Percentiles rank a stretch among this genome's conserved stretches.
phyloP scores from a whole-genome alignment of 2,888 invertebrate genomes.

The Tenthredo amoena region DNA sequence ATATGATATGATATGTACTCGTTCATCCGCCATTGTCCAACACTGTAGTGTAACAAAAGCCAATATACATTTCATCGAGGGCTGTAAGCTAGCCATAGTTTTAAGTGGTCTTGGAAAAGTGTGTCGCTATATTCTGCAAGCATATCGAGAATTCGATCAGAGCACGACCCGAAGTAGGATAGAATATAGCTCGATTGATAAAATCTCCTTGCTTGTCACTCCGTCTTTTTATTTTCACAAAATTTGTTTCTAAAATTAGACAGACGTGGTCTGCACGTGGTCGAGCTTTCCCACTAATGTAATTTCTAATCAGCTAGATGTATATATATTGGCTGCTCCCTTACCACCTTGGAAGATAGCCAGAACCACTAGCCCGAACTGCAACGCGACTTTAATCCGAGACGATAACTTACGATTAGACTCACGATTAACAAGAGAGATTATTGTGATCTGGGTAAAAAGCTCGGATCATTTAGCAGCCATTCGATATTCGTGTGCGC shows the following conservation, averaged over 20 bases:
- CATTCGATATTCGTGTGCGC: background rate
- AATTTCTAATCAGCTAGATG: background rate
- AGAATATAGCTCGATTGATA: conserved; percentile 3
- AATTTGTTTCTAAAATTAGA: background rate
- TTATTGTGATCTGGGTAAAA: background rate
- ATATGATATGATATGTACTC: background rate
- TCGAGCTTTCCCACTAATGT: background rate
- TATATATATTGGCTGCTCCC: background rate
- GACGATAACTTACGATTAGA: conserved; percentile 22
- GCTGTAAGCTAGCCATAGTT: conserved; percentile 7
- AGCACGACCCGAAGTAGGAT: background rate
- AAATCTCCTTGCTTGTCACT: background rate
- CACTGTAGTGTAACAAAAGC: background rate
- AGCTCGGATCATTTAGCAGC: background rate
- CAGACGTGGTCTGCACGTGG: background rate
- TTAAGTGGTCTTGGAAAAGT: conserved; percentile 19
- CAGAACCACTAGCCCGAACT: conserved; percentile 1
- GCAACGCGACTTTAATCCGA: conserved; percentile 5
- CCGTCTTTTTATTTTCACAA: background rate
- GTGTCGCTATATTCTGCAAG: background rate
- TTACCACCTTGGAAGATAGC: conserved; percentile 14
- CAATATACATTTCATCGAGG: conserved; percentile 4
- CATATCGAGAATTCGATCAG: conserved; percentile 46
- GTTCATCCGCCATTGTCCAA: background rate
- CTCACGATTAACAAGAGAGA: background rate